Evolutionary conservation across 2,888 invertebrate species (phyloP), one percentile per base, ranked within the genome.

Genomic region (Crioceris asparagi): DNA sequence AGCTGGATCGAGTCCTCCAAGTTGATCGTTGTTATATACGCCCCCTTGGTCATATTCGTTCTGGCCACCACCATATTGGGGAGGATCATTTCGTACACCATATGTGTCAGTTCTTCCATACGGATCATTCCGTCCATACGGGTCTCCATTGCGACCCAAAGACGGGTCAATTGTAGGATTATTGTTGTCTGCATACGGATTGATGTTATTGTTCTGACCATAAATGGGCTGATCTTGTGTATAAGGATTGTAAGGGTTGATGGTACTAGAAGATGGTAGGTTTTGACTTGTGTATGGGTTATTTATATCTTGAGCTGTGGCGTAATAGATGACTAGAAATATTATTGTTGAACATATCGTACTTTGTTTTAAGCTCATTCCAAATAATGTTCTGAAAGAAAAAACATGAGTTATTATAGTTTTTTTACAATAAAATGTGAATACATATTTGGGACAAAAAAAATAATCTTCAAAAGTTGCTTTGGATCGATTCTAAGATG

Each of bases 291-390:
- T 50, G 35, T 45, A 47, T 34, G 42, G 44, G 19, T 43, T 42
- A 36, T 43, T 50, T 29, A 49, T 35, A 39, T 55, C 56, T 51
- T 53, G 56, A 11, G 55, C 53, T 12, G 43, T 45, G 43, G 42
- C 46, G 34, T 41, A 51, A 45, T 39, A 50, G 37, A 42, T 43
- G 39, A 54, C 40, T 32, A 53, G 41, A 35, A 53, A 33, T 38
- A 53, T 17, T 18, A 27, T 12, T 15, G 18, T 8, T 17, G 11
- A 18, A 19, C 19, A 32, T 17, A 8, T 11, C 25, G 25, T n/a
- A 25, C 25, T 11, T 25, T 3, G 25, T 12, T 25, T n/a, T n/a
- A n/a, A n/a, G n/a, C n/a, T n/a, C n/a, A n/a, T n/a, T n/a, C n/a
- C n/a, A n/a, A n/a, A n/a, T n/a, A n/a, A n/a, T n/a, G n/a, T n/a